Evolutionary conservation across 92 coral and sea anemone genomes (phyloP).

Genomic region (Porites rus): DNA sequence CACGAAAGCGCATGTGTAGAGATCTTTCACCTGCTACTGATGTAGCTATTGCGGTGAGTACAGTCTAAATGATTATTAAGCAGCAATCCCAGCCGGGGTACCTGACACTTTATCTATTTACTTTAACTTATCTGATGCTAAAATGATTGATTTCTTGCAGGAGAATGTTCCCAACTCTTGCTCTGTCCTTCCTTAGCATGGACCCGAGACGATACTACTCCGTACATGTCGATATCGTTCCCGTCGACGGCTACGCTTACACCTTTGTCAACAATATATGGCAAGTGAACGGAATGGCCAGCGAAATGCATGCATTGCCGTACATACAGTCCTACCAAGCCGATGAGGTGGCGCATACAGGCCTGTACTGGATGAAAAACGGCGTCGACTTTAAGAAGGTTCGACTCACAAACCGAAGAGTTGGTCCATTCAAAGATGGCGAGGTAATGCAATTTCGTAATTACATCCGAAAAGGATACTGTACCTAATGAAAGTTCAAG

Average conservation of each 20-base stretch:
- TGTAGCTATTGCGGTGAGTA: constrained; percentile 19
- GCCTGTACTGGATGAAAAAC: constrained; percentile 91
- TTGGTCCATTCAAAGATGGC: constrained; percentile 82
- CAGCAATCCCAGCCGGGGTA: constrained; percentile 9
- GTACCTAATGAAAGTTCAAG: background rate
- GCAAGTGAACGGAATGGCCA: constrained; percentile 87
- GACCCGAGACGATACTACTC: constrained; percentile 75
- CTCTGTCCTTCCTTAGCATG: constrained; percentile 84
- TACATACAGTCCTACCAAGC: constrained; percentile 88
- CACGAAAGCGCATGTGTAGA: constrained; percentile 15
- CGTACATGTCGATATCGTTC: constrained; percentile 78
- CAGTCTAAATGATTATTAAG: constrained; percentile 25
- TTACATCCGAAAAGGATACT: background rate
- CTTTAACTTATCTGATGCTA: constrained; percentile 24
- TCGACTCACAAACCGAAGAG: constrained; percentile 80
- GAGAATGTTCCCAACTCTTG: constrained; percentile 88
- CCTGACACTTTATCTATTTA: constrained; percentile 18
- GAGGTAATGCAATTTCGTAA: constrained; percentile 58
- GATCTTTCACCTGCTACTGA: constrained; percentile 13
- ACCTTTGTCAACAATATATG: constrained; percentile 84
- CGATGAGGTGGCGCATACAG: constrained; percentile 81
- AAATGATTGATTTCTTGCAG: constrained; percentile 51
- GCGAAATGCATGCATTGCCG: constrained; percentile 79
- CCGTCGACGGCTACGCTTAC: constrained; percentile 87
- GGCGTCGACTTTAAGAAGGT: constrained; percentile 91